Conservation (phyloP, 2,888 invertebrate species). For the Candidula unifasciata region DNA sequence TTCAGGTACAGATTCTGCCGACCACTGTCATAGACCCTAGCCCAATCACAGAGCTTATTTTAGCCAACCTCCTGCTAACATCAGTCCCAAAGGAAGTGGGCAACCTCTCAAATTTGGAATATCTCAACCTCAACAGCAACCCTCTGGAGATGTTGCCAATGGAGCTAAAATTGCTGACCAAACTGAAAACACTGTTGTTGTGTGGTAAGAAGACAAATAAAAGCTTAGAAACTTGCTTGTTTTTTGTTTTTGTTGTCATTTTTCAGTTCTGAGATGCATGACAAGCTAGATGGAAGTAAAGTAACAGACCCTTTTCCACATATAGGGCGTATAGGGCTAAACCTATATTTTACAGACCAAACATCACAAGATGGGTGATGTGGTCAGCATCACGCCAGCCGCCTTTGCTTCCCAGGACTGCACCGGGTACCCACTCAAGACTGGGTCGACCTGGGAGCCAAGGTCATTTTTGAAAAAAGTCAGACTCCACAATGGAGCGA, state of each 20-base stretch:
- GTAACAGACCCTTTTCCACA: too few species aligned
- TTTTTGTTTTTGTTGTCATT: not conserved
- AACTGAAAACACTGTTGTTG: constrained; percentile 62
- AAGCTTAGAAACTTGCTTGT: not conserved
- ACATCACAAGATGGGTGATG: too few species aligned
- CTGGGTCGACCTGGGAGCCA: too few species aligned
- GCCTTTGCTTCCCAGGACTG: too few species aligned
- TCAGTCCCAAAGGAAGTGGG: constrained; percentile 65
- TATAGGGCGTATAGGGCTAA: too few species aligned
- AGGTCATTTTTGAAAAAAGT: too few species aligned
- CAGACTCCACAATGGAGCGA: too few species aligned
- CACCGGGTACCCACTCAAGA: too few species aligned
- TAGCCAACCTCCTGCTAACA: constrained; percentile 65
- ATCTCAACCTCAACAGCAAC: constrained; percentile 68
- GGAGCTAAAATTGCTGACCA: constrained; percentile 61
- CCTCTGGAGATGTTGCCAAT: constrained; percentile 68
- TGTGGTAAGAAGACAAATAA: constrained; percentile 58
- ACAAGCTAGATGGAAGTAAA: not conserved
- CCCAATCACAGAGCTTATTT: constrained; percentile 60
- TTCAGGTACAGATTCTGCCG: constrained; percentile 55
- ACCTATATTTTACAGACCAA: too few species aligned
- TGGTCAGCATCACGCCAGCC: too few species aligned
- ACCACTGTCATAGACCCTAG: constrained; percentile 58
- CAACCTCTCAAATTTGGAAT: constrained; percentile 58
- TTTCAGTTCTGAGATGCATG: not conserved